Evolutionary conservation across 1,140 invertebrate genomes (phyloP).

Genomic region (Dendroctonus valens): DNA sequence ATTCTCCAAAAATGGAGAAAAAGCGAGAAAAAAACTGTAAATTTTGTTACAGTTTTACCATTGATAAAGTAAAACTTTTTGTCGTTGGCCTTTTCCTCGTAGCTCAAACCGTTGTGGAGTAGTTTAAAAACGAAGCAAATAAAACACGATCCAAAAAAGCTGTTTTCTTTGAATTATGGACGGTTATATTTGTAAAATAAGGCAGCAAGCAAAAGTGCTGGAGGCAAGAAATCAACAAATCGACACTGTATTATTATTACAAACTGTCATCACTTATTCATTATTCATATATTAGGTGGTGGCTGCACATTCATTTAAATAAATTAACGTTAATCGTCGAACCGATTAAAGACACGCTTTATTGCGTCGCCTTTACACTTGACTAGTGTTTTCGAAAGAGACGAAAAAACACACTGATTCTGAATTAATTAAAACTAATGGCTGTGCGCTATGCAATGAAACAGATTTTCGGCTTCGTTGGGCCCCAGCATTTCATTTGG

Average conservation of each 20-base stretch:
- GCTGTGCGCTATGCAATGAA: slow-evolving; percentile 13
- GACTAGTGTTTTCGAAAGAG: slow-evolving; percentile 15
- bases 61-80: neutral
- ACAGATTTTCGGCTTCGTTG: slow-evolving; percentile 11
- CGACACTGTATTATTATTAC: neutral
- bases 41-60: neutral
- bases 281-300: slow-evolving; percentile 3
- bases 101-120: neutral
- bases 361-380: slow-evolving; percentile 15
- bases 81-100: neutral
- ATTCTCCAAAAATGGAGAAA: no score
- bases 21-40: no score
- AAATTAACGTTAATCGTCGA: slow-evolving; percentile 16
- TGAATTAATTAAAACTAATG: slow-evolving; percentile 19
- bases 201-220: neutral
- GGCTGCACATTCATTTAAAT: slow-evolving; percentile 15
- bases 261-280: neutral
- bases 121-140: no score
- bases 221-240: neutral
- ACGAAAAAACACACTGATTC: slow-evolving; percentile 4
- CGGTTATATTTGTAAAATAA: neutral
- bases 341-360: slow-evolving; percentile 15
- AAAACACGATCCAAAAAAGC: no score
- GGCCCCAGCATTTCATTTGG: slow-evolving; percentile 1
- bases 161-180: neutral